phyloP scores from a whole-genome alignment of 2,888 invertebrate genomes.

The Dascillus cervinus region DNA sequence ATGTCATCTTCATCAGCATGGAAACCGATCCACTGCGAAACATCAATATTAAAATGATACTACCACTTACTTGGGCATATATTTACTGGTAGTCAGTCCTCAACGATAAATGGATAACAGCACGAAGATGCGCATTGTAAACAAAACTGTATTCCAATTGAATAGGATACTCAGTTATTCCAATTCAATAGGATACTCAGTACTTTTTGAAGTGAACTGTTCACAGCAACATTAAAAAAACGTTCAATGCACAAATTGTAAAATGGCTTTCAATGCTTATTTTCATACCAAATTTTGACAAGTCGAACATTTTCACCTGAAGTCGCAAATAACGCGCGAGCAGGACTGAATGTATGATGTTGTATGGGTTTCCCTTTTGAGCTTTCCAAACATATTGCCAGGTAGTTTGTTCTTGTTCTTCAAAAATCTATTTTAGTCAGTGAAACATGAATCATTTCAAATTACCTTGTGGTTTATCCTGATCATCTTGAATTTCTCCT shows the following conservation, averaged over 20 bases:
- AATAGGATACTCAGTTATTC: no score
- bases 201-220: conserved; percentile 64
- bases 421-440: conserved; percentile 5
- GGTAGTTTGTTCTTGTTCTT: conserved; percentile 45
- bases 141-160: conserved; percentile 92
- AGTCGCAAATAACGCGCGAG: conserved; percentile 94
- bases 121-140: conserved; percentile 92
- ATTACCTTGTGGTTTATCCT: conserved; percentile 14
- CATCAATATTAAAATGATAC: conserved; percentile 11
- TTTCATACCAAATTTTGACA: conserved; percentile 99
- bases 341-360: conserved; percentile 93
- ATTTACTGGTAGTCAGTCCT: conserved; percentile 97
- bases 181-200: conserved; percentile 56
- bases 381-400: conserved; percentile 94
- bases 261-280: conserved; percentile 79
- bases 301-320: conserved; percentile 91
- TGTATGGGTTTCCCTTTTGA: conserved; percentile 89
- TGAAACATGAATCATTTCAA: conserved; percentile 1
- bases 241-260: no score
- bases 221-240: conserved; percentile 33
- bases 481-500: conserved; percentile 7
- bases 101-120: conserved; percentile 97
- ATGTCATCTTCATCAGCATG: conserved; percentile 82
- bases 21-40: conserved; percentile 76
- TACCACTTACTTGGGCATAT: conserved; percentile 86